phyloP scores from a whole-genome alignment of 1,140 invertebrate genomes.

The Plutomurus gul region DNA sequence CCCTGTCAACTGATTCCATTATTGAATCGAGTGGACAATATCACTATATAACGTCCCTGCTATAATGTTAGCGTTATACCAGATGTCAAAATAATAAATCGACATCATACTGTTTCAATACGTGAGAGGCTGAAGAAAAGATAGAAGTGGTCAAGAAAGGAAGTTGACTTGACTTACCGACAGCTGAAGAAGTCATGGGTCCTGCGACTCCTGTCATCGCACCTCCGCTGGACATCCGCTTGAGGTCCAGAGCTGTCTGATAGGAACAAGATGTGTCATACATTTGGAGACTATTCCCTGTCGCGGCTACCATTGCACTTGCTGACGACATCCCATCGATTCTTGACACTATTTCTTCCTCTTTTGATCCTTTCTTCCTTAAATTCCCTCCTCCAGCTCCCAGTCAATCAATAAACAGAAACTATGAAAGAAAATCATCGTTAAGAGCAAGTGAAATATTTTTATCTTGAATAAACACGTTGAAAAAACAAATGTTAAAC shows the following conservation, averaged over 20 bases:
- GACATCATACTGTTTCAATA: not conserved
- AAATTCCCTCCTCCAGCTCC: not conserved
- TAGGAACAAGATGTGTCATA: constrained; percentile 89
- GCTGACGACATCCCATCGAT: constrained; percentile 52
- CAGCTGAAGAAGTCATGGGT: constrained; percentile 52
- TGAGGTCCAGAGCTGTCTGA: constrained; percentile 80
- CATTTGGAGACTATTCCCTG: constrained; percentile 63
- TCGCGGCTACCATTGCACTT: constrained; percentile 50
- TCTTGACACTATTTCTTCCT: constrained; percentile 21
- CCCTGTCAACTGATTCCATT: not conserved
- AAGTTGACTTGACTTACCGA: constrained; percentile 49
- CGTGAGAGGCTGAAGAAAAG: not conserved
- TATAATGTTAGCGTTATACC: not conserved
- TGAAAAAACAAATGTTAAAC: too few relatives aligned
- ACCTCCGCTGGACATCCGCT: constrained; percentile 66
- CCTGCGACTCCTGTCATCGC: constrained; percentile 51
- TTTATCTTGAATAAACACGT: too few relatives aligned
- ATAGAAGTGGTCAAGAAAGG: constrained; percentile 16
- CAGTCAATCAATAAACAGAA: not conserved
- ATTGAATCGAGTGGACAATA: not conserved
- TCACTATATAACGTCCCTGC: not conserved
- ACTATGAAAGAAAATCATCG: not conserved
- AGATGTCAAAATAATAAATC: not conserved
- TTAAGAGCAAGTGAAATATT: too few relatives aligned
- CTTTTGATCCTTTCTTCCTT: not conserved